These are phyloP conservation scores for Homarus americanus DNA, from an alignment of 1,140 invertebrate species.

Conservation along the genomic window DNA sequence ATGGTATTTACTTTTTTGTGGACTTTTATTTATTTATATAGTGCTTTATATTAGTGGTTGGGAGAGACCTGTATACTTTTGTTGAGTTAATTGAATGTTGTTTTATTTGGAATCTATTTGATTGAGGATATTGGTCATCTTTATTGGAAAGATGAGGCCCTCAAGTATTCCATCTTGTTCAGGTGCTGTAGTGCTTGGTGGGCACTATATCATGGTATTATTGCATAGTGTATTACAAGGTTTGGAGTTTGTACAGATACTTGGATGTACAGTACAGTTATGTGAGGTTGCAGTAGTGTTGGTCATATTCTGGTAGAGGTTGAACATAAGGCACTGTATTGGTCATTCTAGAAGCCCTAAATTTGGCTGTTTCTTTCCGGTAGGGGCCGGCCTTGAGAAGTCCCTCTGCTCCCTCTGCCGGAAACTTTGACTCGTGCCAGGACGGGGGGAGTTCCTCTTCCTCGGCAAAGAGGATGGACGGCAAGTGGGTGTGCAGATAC, in stretches of 20 bases:
- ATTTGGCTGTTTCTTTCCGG: constrained; percentile 28
- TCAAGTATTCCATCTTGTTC: too few species aligned
- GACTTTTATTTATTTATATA: too few species aligned
- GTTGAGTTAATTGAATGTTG: too few species aligned
- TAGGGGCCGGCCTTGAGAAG: constrained; percentile 27
- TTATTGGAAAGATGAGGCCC: too few species aligned
- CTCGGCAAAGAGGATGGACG: neutral
- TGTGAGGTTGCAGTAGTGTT: neutral
- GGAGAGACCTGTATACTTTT: too few species aligned
- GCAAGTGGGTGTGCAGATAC: constrained; percentile 36
- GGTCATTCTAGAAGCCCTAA: constrained; percentile 14
- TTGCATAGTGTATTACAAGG: neutral
- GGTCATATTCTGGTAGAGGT: neutral
- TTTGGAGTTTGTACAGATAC: neutral
- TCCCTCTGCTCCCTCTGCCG: constrained; percentile 9
- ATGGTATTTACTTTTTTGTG: too few species aligned
- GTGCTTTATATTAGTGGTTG: too few species aligned
- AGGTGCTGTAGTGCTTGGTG: too few species aligned
- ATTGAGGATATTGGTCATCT: too few species aligned
- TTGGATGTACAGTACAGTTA: neutral
- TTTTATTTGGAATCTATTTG: too few species aligned
- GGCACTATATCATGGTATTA: too few species aligned
- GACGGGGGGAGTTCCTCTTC: constrained; percentile 23
- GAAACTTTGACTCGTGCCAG: constrained; percentile 19
- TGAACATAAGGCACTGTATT: neutral